Base-by-base conservation (phyloP, 2,113 vertebrate genomes). In the Periophthalmus modestus region DNA sequence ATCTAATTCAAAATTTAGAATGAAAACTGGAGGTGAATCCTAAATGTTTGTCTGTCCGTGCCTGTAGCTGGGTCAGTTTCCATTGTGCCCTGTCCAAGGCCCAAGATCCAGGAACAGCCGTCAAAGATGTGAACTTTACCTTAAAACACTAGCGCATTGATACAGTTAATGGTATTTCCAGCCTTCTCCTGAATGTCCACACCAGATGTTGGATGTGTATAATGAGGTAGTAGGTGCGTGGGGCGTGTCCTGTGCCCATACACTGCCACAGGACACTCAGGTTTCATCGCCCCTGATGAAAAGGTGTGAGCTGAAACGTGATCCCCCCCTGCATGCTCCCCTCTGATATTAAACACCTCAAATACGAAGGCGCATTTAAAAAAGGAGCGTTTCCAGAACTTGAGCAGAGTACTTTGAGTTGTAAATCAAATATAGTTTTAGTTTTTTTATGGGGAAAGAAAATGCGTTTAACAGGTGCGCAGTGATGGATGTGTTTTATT, bases 231-330 rank as follows among this genome's bases (percentile, higher is more conserved):
- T 43, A 43, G 61, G 65, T 67, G 76, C 39, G 54, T 61, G 69
- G 46, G 68, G 23, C 70, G 67, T 67, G 63, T 18, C n/a, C 10
- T 59, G 47, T 36, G 24, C 43, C 33, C 13, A 36, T 65, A 71
- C 68, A 68, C 69, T 66, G 79, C 72, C 69, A 66, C 73, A 50
- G 55, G 46, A 18, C 48, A 34, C 76, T 91, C 76, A 10, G 62
- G 73, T 91, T 91, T 85, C 87, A 82, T 54, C 68, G 79, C 34
- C 65, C 50, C 54, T 85, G 88, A 93, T 92, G 90, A 92, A 88
- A 85, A 89, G 76, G 88, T 86, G 88, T 79, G 82, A 69, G 69
- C 23, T 2, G 59, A 62, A 34, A 62, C 59, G 12, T 62, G 59
- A 62, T 33, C 59, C 15, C 14, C 59, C 24, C 23, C 2, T 18